A percentile compares a stretch with the other conserved stretches of the same genome.
These are phyloP conservation scores for Pipra filicauda DNA, from an alignment of 2,113 vertebrate genomes.

Conservation along the genomic window DNA sequence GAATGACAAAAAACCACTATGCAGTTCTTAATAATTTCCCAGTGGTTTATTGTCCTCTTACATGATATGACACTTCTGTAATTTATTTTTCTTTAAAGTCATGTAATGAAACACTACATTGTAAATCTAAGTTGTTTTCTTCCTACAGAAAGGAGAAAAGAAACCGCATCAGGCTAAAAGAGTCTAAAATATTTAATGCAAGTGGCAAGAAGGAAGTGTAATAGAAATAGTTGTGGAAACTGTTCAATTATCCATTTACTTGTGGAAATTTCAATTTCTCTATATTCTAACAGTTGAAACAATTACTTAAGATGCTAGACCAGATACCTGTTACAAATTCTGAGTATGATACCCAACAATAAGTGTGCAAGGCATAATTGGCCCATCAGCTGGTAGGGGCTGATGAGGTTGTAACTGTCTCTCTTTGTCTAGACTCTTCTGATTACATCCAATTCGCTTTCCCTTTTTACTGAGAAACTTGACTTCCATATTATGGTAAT, in stretches of 20 bases:
- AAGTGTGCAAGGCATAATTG: neutral
- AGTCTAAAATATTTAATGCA: neutral
- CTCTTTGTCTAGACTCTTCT: slow-evolving; percentile 36
- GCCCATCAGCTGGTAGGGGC: neutral
- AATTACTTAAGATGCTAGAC: neutral
- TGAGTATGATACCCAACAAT: neutral
- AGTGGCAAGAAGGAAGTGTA: neutral
- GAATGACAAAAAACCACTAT: neutral
- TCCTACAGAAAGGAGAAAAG: neutral
- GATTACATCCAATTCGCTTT: slow-evolving; percentile 21
- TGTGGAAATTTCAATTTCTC: neutral
- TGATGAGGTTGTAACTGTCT: slow-evolving; percentile 14
- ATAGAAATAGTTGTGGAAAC: neutral
- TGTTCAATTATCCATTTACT: neutral
- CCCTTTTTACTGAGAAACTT: slow-evolving; percentile 19
- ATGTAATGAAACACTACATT: neutral
- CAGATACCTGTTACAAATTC: neutral
- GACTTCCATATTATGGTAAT: slow-evolving; percentile 50
- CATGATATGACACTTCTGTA: neutral
- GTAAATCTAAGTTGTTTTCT: slow-evolving; percentile 1
- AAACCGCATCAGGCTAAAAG: neutral
- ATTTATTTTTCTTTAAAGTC: slow-evolving; percentile 38
- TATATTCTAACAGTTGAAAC: neutral
- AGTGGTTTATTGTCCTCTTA: neutral
- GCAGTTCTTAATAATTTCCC: slow-evolving; percentile 11